Evolutionary conservation across 2,113 vertebrate genomes (phyloP), one percentile per base, ranked within the genome.

Genomic region (Origma solitaria): DNA sequence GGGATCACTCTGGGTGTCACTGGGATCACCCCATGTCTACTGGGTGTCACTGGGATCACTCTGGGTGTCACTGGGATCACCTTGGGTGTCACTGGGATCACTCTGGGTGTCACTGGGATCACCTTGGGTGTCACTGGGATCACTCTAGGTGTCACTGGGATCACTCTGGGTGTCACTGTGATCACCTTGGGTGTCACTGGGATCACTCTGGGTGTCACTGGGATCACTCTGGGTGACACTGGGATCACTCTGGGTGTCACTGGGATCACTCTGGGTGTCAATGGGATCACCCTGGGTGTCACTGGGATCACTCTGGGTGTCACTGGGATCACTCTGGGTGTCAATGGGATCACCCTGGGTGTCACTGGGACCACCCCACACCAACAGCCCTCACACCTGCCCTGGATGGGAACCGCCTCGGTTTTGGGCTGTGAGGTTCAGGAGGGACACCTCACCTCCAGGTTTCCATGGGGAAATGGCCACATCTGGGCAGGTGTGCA

Each of bases 401-500:
- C 47, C 49, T 2, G 22, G 4, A 5, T 2, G 6, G 30, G 49
- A 37, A 23, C 18, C 69, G 7, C 25, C 3, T 30, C 2, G 1
- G 2, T 33, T 87, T 50, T 24, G 3, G 5, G 4, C 42, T 23
- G 38, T 2, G 0, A 5, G 27, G 17, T 42, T 7, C 23, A 13
- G 70, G 47, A 86, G 25, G 45, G 50, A 33, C 19, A 31, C 23
- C 27, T 60, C 56, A 11, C 35, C 68, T 37, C 14, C 0, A 21
- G 21, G 7, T 11, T 40, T n/a, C 62, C 4, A 4, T 1, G 13
- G 27, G n/a, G 56, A 50, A 30, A 25, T 0, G 1, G 30, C 37
- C 38, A n/a, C 60, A n/a, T 25, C 54, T 27, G 51, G 28, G 38
- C 57, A 76, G 71, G 8, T 6, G 42, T 30, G 38, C 22, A 30